These are phyloP conservation scores for Glandiceps talaboti DNA, from an alignment of 53 echinoderm and acorn worm genomes.

Conservation along the genomic window DNA sequence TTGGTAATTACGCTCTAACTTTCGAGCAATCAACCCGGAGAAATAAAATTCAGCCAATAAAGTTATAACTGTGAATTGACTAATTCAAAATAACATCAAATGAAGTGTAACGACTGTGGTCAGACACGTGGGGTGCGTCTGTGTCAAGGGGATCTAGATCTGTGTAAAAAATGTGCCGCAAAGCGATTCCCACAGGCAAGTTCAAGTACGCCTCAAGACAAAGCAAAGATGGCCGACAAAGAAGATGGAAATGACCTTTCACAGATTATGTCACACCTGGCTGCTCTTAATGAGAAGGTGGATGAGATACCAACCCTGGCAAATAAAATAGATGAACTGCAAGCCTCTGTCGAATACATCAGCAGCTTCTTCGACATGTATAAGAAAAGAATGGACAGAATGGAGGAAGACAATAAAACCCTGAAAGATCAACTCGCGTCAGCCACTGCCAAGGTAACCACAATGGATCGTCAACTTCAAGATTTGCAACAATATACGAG, in stretches of 20 bases:
- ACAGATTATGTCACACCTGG: not conserved
- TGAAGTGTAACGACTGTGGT: too few species aligned
- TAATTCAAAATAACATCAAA: too few species aligned
- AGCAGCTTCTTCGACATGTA: not conserved
- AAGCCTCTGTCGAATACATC: not conserved
- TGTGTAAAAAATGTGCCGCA: too few species aligned
- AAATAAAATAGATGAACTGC: not conserved
- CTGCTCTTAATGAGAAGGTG: not conserved
- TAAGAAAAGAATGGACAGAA: not conserved
- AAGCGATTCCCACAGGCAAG: not conserved
- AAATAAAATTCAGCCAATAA: too few species aligned
- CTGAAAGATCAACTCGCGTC: not conserved
- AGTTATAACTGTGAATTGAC: too few species aligned
- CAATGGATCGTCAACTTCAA: not conserved
- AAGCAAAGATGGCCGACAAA: not conserved
- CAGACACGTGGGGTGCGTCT: too few species aligned
- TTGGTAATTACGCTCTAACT: too few species aligned
- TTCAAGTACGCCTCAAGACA: not conserved
- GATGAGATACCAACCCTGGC: not conserved
- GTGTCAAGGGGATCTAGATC: too few species aligned
- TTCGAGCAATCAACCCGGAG: too few species aligned
- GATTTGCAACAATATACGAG: not conserved
- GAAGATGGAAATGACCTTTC: not conserved
- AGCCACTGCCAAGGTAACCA: not conserved
- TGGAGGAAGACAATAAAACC: not conserved